Evolutionary conservation across 2,113 vertebrate species (phyloP), one percentile per base, ranked within the genome.

Genomic region (Callipepla californica): DNA sequence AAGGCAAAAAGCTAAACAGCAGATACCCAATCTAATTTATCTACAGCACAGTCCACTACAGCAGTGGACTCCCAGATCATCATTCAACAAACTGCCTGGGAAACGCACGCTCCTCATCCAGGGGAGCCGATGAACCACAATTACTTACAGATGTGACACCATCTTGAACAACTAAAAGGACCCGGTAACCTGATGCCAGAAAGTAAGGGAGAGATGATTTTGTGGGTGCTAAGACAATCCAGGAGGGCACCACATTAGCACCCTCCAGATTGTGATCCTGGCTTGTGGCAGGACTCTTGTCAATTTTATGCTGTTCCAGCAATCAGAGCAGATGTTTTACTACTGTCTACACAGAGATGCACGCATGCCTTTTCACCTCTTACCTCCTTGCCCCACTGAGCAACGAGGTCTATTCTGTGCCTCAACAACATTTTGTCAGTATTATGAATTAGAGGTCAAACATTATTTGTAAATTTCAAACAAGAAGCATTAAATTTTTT

Each of bases 291-390:
- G 4, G 12, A 55, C 34, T 83, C 80, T 74, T 74, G 34, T 34
- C 1, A 1, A 40, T 53, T 55, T 48, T 25, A 92, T 8, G 47
- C 14, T 67, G 79, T 20, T 1, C 30, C 26, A 84, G 32, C 0
- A 4, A 74, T 5, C 51, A 78, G 28, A 16, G 4, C 67, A 59
- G 30, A n/a, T 23, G 32, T 76, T 89, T 48, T 12, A 17, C 8
- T 38, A 3, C 4, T 77, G 9, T 62, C 38, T 34, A 9, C 38
- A 26, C 65, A 75, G 51, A 6, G 6, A 53, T 25, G 4, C 34
- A 26, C 0, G 15, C 13, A 26, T 0, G 2, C 8, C 44, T 42
- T 38, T 51, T 50, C 28, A 47, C 6, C n/a, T 15, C 26, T 68
- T 44, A 47, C 53, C 16, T 21, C 51, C 51, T 53, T 53, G 51